Evolutionary conservation across 2,113 vertebrate genomes (phyloP).

Genomic region (Thinocorus orbignyianus): DNA sequence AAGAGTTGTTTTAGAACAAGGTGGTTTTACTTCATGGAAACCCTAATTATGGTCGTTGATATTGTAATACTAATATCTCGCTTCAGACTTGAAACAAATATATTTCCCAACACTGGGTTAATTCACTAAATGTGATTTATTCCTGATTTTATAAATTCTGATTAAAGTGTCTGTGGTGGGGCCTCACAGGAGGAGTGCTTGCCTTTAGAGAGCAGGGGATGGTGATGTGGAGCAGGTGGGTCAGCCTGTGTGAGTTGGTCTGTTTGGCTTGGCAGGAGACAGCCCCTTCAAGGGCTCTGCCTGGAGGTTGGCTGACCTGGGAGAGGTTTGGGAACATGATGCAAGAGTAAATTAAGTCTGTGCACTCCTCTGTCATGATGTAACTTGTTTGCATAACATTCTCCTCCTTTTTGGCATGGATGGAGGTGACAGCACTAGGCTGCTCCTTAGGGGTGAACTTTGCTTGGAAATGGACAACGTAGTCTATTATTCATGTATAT

Average conservation of each 20-base stretch:
- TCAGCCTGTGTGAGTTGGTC: background rate
- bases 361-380: background rate
- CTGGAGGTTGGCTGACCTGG: background rate
- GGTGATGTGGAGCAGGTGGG: background rate
- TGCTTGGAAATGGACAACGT: background rate
- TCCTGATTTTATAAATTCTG: background rate
- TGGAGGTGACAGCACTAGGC: accelerated
- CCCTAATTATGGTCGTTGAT: background rate
- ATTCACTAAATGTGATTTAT: background rate
- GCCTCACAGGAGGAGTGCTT: background rate
- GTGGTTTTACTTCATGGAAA: background rate
- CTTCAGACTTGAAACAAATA: background rate
- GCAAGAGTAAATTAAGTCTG: background rate
- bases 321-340: background rate
- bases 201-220: background rate
- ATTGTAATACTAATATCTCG: background rate
- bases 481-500: background rate
- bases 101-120: background rate
- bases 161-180: background rate
- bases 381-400: background rate
- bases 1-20: background rate
- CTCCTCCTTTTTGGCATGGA: background rate
- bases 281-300: background rate
- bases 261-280: background rate
- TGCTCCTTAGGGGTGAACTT: background rate